phyloP scores from a whole-genome alignment of 2,888 invertebrate genomes.

The Leucoma salicis region DNA sequence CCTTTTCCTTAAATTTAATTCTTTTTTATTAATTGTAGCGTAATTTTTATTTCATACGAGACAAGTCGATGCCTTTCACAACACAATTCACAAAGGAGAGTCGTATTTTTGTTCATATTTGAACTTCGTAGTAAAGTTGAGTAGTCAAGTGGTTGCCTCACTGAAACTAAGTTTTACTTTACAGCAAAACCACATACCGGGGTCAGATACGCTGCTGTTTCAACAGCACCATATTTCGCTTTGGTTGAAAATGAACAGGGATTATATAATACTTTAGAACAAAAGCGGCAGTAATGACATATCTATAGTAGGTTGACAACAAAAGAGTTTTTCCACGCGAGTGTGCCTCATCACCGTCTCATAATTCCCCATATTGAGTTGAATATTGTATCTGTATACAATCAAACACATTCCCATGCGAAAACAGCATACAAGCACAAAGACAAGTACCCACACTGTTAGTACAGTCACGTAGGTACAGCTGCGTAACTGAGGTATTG shows the following conservation, averaged over 20 bases:
- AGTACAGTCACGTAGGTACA: conserved; percentile 34
- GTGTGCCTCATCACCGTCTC: not conserved
- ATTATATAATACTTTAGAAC: not conserved
- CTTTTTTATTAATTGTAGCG: too few species aligned
- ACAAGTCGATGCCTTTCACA: too few species aligned
- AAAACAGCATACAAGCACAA: conserved; percentile 29
- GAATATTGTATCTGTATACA: conserved; percentile 3
- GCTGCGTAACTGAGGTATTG: conserved; percentile 26
- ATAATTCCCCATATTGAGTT: conserved; percentile 6
- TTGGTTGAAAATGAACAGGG: not conserved
- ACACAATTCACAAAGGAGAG: too few species aligned
- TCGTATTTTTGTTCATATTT: too few species aligned
- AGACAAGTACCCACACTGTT: conserved; percentile 21
- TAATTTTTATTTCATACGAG: too few species aligned
- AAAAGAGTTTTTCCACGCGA: not conserved
- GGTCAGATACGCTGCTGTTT: not conserved
- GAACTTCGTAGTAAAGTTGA: not conserved
- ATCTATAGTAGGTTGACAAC: too few species aligned
- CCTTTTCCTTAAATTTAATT: too few species aligned
- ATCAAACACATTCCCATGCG: conserved; percentile 14
- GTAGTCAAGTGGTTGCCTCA: not conserved
- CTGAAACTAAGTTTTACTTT: not conserved
- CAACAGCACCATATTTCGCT: not conserved
- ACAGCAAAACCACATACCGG: not conserved
- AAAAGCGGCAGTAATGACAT: not conserved